Base-by-base conservation (phyloP, 2,113 vertebrate species). In the Platycercus adscitus region DNA sequence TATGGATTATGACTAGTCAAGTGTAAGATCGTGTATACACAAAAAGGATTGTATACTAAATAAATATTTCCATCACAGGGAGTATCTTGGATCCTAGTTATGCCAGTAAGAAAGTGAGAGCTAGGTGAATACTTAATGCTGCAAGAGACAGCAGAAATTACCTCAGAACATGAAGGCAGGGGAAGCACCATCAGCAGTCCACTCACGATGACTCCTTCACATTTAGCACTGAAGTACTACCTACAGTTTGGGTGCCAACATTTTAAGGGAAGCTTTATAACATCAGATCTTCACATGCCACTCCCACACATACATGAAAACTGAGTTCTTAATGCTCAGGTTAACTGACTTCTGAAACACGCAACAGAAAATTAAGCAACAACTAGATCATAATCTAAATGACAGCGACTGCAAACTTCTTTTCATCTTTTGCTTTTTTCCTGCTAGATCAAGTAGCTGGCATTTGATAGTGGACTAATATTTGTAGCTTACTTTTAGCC, bases 361-460 rank as follows among this genome's bases (percentile, higher is more conserved):
- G 1, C 66, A 76, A 68, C 33, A 87, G 35, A 89, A 94, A 87
- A 85, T 58, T 63, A 95, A 80, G 52, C 44, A 95, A 93, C 46
- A 89, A 77, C 33, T 79, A 66, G 88, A 81, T 91, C 50, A 83
- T 23, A 63, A 90, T 64, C 76, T 86, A 90, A 91, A 88, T 68
- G 35, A 88, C 60, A 88, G 89, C 88, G 60, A 80, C 39, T 88
- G 86, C 63, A 91, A 88, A 64, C 35, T 75, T 69, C 64, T 58
- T 93, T 93, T 93, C 39, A 93, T 81, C 52, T 89, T 87, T 52
- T 68, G 37, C 1, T 50, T 94, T 81, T 64, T 73, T 82, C 58
- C 44, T 88, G 43, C 53, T 82, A 88, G 71, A 91, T 86, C 49
- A 93, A 93, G 63, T 52, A 80, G 26, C 24, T 31, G 21, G 39